A percentile compares a stretch with the other conserved stretches of the same genome.
These are phyloP conservation scores for Aradus depressus DNA, from an alignment of 2,888 invertebrate genomes.

Conservation along the genomic window DNA sequence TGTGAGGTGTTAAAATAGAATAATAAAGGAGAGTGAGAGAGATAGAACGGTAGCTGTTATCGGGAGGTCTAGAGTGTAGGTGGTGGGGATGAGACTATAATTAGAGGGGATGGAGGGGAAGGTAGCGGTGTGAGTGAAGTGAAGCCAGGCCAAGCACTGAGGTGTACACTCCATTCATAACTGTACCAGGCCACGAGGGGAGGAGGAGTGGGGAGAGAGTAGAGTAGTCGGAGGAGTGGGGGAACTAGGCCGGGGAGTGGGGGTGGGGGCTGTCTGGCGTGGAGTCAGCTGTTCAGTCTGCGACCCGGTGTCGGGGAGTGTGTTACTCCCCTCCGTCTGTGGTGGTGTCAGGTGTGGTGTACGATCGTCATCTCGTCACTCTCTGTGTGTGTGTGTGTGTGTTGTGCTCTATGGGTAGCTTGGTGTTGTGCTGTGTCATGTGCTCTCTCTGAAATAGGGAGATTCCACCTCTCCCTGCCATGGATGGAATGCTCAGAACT, in stretches of 20 bases:
- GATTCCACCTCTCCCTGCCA: slow-evolving; percentile 28
- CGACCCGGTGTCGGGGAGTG: slow-evolving; percentile 3
- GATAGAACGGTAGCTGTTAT: slow-evolving; percentile 13
- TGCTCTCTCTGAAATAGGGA: not conserved
- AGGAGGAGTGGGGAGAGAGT: slow-evolving; percentile 6
- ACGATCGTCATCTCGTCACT: slow-evolving; percentile 2
- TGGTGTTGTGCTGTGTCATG: not conserved
- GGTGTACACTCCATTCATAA: slow-evolving; percentile 15
- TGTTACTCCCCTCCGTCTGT: not conserved
- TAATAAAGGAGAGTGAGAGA: slow-evolving; percentile 11
- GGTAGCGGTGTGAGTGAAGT: slow-evolving; percentile 20
- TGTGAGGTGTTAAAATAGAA: not conserved
- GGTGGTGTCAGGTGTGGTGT: not conserved
- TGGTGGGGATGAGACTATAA: slow-evolving; percentile 2
- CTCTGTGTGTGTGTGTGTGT: slow-evolving; percentile 10
- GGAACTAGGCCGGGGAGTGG: slow-evolving; percentile 1
- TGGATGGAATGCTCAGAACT: slow-evolving; percentile 40
- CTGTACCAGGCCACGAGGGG: not conserved
- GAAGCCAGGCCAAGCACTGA: slow-evolving; percentile 17
- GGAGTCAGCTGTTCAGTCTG: slow-evolving; percentile 6
- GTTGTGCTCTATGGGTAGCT: slow-evolving; percentile 15
- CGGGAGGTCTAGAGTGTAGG: slow-evolving; percentile 7
- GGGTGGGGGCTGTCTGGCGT: not conserved
- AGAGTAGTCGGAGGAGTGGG: slow-evolving; percentile 8
- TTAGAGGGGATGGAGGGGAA: slow-evolving; percentile 9